phyloP scores from a whole-genome alignment of 2,888 invertebrate species.

The Macrophya alboannulata region DNA sequence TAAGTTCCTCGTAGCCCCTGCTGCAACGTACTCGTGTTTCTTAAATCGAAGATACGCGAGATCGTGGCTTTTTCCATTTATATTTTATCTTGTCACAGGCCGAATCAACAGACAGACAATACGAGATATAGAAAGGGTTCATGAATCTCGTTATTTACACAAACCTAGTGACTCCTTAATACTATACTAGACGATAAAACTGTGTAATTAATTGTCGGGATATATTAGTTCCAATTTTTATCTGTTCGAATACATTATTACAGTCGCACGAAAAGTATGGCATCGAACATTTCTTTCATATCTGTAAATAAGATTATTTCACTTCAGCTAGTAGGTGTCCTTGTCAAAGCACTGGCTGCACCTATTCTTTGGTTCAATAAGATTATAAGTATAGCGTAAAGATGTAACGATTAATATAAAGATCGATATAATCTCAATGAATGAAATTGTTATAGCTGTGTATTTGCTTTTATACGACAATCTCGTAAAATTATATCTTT shows the following conservation, averaged over 20 bases:
- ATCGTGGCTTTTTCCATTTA: not conserved
- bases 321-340: not conserved
- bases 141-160: not conserved
- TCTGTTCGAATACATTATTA: not conserved
- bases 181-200: not conserved
- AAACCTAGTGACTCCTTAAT: not conserved
- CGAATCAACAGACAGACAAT: not conserved
- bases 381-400: not conserved
- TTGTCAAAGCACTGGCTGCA: not conserved
- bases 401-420: not conserved
- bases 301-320: not conserved
- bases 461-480: not conserved
- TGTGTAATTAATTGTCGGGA: not conserved
- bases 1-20: not conserved
- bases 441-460: not conserved
- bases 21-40: not conserved
- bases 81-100: not conserved
- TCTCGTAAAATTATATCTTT: not conserved
- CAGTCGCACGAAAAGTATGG: not conserved
- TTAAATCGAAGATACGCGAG: not conserved
- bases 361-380: not conserved
- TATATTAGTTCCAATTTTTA: not conserved
- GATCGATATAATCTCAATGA: conserved; percentile 3
- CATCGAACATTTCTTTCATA: not conserved
- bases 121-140: conserved; percentile 9